Evolutionary conservation across 2,113 vertebrate species (phyloP), one percentile per base, ranked within the genome.

Genomic region (Marcusenius ussheri): DNA sequence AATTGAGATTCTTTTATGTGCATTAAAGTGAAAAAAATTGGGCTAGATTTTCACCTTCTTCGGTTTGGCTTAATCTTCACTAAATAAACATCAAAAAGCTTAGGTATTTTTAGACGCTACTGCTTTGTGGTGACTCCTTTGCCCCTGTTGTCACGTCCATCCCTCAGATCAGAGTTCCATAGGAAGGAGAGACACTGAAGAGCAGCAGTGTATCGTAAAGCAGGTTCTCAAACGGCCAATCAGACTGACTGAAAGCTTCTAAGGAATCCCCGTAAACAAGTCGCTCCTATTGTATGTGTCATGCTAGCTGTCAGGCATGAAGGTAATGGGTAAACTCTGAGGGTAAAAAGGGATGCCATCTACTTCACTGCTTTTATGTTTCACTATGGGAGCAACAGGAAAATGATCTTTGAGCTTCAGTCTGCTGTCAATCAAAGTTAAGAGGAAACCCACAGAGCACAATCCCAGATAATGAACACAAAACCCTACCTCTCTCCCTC

Each of bases 351-450:
- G 50, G 27, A 89, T 17, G 27, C 42, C 35, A 42, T 88, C 51
- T 15, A 11, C 85, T 50, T 50, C 47, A 53, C 10, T 3, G 27
- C 85, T 87, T 51, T 50, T n/a, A 35, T 56, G 49, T 88, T 62
- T 89, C 24, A 62, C 42, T 74, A 11, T 51, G 15, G 51, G 88
- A 35, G 62, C 46, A 27, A 89, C 39, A 27, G 27, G 66, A 89
- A 89, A 77, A 35, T 21, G 88, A 50, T 39, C 35, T 39, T 49
- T 89, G 9, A 70, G 62, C 62, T 70, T 70, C 62, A 70, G 80
- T 58, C 47, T 89, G 35, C 89, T 58, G 80, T 89, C 89, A 84
- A 8, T 62, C 51, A 51, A 85, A 89, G 50, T 42, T 39, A 53
- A 11, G 50, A 84, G 53, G 56, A 53, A 85, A 85, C 62, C 42